These are phyloP conservation scores for Rhipidura dahli DNA, from an alignment of 2,113 vertebrate genomes.

Conservation along the genomic window DNA sequence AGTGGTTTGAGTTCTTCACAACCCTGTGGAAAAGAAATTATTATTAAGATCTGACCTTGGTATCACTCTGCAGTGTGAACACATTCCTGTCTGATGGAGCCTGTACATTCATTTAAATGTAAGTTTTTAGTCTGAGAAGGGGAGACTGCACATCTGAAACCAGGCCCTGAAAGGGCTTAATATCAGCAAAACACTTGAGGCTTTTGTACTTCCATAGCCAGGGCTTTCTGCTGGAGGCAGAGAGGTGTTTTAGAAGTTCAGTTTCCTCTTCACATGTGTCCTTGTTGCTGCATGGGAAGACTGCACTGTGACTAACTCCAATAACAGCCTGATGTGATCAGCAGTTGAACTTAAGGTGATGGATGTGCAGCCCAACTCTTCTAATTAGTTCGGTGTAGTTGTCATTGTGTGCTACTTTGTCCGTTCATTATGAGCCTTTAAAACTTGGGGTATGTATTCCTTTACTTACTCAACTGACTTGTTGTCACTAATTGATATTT, in stretches of 20 bases:
- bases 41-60: not conserved
- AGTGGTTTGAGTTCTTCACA: not conserved
- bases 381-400: not conserved
- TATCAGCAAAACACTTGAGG: not conserved
- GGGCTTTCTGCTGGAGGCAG: not conserved
- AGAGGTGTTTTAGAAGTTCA: not conserved
- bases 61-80: not conserved
- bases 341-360: not conserved
- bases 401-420: constrained; percentile 30
- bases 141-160: not conserved
- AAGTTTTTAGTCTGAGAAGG: not conserved
- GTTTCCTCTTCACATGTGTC: not conserved
- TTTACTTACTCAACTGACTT: constrained; percentile 19
- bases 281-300: not conserved
- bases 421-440: constrained; percentile 12
- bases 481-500: constrained; percentile 50
- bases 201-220: not conserved
- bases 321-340: not conserved
- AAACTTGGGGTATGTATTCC: not conserved
- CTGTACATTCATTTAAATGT: not conserved
- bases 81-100: not conserved
- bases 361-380: not conserved
- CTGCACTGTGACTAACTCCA: not conserved
- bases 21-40: not conserved
- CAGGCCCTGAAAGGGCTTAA: not conserved